Percentiles rank a stretch among this genome's conserved stretches.
Conservation (phyloP, 2,113 vertebrate species). For the Pavo muticus region DNA sequence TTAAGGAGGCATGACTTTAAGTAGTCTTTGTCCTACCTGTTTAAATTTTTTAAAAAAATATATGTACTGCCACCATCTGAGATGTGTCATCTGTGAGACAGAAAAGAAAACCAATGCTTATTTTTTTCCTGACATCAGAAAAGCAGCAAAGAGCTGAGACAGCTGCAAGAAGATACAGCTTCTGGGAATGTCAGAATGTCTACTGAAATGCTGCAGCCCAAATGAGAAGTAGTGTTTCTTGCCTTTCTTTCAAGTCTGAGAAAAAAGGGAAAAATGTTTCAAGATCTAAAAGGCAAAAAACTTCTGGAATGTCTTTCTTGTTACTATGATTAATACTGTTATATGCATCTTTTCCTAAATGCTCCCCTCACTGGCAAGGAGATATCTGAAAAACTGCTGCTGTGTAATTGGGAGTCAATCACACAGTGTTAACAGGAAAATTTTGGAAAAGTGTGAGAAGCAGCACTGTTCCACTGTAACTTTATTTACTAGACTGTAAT, state of each 20-base stretch:
- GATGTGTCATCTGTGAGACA: neutral
- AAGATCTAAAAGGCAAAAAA: neutral
- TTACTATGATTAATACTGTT: neutral
- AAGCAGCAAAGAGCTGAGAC: neutral
- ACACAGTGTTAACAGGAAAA: neutral
- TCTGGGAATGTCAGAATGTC: neutral
- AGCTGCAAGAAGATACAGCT: neutral
- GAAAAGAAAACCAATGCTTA: accelerated
- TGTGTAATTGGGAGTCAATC: neutral
- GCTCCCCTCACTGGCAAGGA: neutral
- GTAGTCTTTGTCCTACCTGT: neutral
- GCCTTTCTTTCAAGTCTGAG: neutral
- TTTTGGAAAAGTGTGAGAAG: neutral
- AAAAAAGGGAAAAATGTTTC: neutral
- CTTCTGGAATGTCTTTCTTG: neutral
- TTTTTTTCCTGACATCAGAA: neutral
- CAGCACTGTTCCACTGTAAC: neutral
- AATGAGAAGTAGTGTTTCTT: neutral
- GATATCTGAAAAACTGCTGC: neutral
- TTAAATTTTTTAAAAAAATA: neutral
- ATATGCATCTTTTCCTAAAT: neutral
- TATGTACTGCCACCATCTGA: neutral
- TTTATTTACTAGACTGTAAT: neutral
- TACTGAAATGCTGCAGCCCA: neutral
- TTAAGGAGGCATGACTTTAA: neutral